Evolutionary conservation across 2,797 vertebrate species (phyloP).

Genomic region (Macropus fuliginosus): DNA sequence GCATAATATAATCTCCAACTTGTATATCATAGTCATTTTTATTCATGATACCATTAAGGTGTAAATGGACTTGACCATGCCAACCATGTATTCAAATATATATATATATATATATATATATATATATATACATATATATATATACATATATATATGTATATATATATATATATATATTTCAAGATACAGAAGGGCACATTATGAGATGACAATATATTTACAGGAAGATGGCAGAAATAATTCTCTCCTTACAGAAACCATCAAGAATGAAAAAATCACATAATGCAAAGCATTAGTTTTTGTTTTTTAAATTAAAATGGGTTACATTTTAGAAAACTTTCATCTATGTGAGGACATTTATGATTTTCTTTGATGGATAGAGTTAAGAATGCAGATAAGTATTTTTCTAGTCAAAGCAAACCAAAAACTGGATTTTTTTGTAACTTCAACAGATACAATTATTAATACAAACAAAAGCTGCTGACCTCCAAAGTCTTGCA

Average conservation of each 20-base stretch:
- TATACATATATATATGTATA: too few species aligned
- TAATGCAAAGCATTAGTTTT: background rate
- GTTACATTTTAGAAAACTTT: background rate
- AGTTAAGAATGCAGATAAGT: background rate
- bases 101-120: too few species aligned
- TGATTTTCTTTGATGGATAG: background rate
- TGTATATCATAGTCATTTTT: background rate
- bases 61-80: background rate
- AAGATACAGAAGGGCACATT: background rate
- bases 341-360: background rate
- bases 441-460: background rate
- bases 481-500: conserved; percentile 96
- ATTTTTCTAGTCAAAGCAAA: background rate
- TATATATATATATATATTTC: background rate
- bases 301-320: background rate
- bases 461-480: conserved; percentile 60
- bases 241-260: background rate
- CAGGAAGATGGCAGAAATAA: background rate
- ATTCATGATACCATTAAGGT: background rate
- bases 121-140: too few species aligned
- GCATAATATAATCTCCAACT: background rate
- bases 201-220: background rate
- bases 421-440: background rate
- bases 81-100: background rate
- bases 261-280: background rate